Evolutionary conservation across 2,888 invertebrate genomes (phyloP), one percentile per base, ranked within the genome.

Genomic region (Agonopterix alstromeriana): DNA sequence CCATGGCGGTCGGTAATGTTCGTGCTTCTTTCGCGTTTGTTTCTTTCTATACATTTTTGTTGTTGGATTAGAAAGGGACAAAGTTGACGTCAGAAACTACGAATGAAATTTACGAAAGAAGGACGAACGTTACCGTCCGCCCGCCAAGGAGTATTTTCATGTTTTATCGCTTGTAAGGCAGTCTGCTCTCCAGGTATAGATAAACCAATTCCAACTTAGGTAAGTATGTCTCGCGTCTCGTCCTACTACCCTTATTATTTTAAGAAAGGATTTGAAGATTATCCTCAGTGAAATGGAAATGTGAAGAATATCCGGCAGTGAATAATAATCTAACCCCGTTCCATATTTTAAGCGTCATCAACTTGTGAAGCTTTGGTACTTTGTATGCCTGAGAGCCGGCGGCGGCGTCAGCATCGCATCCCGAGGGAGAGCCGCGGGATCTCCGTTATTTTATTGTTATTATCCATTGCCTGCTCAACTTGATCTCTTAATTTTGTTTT

Each of bases 311-410:
- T 9, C 14, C 45, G 36, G 14, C 27, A 35, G 46, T 46, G 46
- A 40, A 41, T 40, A 46, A 46, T 46, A 46, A 43, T 14, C 17
- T 11, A 42, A 42, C 42, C 35, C 35, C 42, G 17, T 46, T 46
- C 45, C 41, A 46, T 46, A 46, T 41, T 46, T 46, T 41, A 41
- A 11, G 11, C 42, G 46, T 46, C 46, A 46, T 46, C 46, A 42
- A 42, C 12, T 46, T 12, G 27, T 35, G 11, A 14, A 42, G 35
- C 42, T 27, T 27, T 27, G 14, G 11, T 12, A 46, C 46, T 46
- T 42, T 46, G 46, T 46, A 46, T 46, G 35, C 46, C 27, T 5
- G 10, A 46, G 46, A 9, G 40, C 8, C 3, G 10, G 36, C 38
- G 36, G 14, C 36, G 8, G 7, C 10, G 45, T 45, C 45, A 45